A percentile compares a stretch with the other conserved stretches of the same genome.
These are phyloP conservation scores for Leptarthrus brevirostris DNA, from an alignment of 2,888 invertebrate genomes.

Conservation along the genomic window DNA sequence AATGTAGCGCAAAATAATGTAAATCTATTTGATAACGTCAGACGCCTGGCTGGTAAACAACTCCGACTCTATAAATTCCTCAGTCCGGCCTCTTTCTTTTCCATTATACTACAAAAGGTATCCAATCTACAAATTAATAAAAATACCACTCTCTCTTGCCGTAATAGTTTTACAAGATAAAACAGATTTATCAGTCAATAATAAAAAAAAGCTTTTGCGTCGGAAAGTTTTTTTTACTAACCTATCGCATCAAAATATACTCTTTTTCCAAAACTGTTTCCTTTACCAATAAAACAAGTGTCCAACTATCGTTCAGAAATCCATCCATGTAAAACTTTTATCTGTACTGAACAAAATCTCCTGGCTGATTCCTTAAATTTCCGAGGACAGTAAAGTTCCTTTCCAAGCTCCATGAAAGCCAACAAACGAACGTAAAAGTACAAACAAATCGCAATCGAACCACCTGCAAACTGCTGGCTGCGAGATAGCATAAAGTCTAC, in stretches of 20 bases:
- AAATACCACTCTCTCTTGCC: no score
- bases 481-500: conserved; percentile 41
- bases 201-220: neutral
- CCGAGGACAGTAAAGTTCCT: conserved; percentile 2
- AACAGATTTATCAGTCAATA: no score
- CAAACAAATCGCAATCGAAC: conserved; percentile 30
- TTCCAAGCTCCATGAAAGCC: neutral
- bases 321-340: conserved; percentile 29
- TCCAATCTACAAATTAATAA: no score
- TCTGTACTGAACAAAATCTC: conserved; percentile 25
- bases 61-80: no score
- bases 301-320: conserved; percentile 5
- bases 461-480: conserved; percentile 42
- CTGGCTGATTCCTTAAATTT: neutral
- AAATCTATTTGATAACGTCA: no score
- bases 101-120: no score
- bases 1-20: no score
- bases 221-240: neutral
- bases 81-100: no score
- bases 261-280: no score
- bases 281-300: neutral
- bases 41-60: no score
- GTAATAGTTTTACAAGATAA: no score
- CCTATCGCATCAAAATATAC: no score
- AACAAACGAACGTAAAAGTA: neutral